Base-by-base conservation (phyloP, 2,888 invertebrate genomes). In the Scaptomyza caliginosa region DNA sequence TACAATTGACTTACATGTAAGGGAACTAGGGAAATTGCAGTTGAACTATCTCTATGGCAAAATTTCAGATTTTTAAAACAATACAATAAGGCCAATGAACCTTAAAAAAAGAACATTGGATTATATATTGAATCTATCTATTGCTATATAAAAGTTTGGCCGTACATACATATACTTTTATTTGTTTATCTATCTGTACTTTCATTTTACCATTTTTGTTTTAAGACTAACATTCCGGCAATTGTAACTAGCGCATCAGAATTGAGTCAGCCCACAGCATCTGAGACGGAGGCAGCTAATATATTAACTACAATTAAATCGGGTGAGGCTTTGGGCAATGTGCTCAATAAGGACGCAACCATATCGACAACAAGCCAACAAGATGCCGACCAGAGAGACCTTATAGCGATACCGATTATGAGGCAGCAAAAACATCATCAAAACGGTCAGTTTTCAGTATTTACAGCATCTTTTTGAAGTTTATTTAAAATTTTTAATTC, bases 281-380 rank as follows among this genome's bases (percentile, higher is more conserved):
- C 89, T 0, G 90, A 91, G 59, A 89, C 90, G 4, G 91, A 90
- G 68, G 91, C 89, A 8, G 91, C 91, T 3, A 90, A 88, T 46
- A 90, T 90, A 58, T 67, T 91, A 24, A 90, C 91, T 3, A 89
- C 87, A 8, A 91, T 91, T 8, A 91, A 90, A 70, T 86, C 89
- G 21, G 88, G 88, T 1, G 90, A 90, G 42, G 52, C 48, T 5
- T 26, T 71, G 13, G 39, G 34, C 10, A 58, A 19, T 4, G 38
- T 45, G 17, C 43, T 58, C 3, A 79, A 78, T 8, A 79, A 78
- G 10, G 68, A 74, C 11, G 23, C 60, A 7, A 39, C 19, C 2
- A 65, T 56, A 34, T 79, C 65, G 4, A 68, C 67, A 1, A 60
- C 66, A 16, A 66, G 42, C 17, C 57, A 58, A 7, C 16, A 38